These are phyloP conservation scores for Plebejus melissa DNA, from an alignment of 2,888 invertebrate species.

Conservation along the genomic window DNA sequence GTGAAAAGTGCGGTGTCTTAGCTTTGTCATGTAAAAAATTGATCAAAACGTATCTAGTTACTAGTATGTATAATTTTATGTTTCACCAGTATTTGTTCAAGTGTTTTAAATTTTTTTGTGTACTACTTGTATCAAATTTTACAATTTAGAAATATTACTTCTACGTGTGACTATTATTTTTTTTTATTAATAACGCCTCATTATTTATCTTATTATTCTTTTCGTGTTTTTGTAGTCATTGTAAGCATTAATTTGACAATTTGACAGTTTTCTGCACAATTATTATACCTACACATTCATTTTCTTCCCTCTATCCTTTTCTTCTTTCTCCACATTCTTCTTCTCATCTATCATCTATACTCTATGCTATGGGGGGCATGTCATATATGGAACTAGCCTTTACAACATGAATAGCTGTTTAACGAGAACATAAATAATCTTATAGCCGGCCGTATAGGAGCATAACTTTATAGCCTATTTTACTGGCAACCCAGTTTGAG, in stretches of 20 bases:
- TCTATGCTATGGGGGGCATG: not conserved
- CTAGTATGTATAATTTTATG: not conserved
- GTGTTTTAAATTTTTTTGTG: not conserved
- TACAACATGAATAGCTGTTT: constrained; percentile 27
- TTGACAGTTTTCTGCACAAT: no score
- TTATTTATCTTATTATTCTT: no score
- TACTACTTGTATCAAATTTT: no score
- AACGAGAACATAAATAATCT: constrained; percentile 28
- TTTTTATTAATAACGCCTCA: no score
- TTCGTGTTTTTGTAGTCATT: no score
- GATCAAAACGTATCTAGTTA: not conserved
- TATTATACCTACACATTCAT: no score
- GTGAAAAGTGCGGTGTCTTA: constrained; percentile 15
- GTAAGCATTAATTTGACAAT: no score
- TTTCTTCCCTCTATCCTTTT: not conserved
- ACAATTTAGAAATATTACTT: no score
- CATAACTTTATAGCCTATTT: constrained; percentile 21
- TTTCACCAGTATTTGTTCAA: not conserved
- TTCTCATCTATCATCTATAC: not conserved
- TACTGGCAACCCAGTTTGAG: constrained; percentile 24
- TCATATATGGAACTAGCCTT: not conserved
- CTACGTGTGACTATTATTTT: not conserved
- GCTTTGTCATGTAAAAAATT: constrained; percentile 10
- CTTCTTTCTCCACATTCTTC: no score
- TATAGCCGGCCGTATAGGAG: constrained; percentile 12